Percentiles rank a stretch among this genome's conserved stretches.
phyloP scores from a whole-genome alignment of 53 echinoderm and acorn worm genomes.

The Apostichopus leukothele region DNA sequence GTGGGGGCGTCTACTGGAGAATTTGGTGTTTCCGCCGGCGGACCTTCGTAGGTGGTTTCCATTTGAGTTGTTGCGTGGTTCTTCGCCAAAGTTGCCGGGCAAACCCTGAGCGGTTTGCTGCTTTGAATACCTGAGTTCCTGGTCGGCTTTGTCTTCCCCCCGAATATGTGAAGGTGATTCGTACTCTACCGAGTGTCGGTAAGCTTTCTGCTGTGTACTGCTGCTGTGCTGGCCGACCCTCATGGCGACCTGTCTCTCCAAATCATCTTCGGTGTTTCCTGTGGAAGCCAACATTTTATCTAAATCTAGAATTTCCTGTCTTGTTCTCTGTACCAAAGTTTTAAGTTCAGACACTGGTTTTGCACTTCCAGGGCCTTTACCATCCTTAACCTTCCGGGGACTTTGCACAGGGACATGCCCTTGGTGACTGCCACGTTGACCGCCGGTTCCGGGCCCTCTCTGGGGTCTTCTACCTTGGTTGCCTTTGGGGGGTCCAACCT shows the following conservation, averaged over 20 bases:
- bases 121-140: conserved; percentile 50
- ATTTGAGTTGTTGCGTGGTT: conserved; percentile 90
- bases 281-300: conserved; percentile 86
- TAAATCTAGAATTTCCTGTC: conserved; percentile 77
- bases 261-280: conserved; percentile 13
- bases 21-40: not conserved
- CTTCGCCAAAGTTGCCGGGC: conserved; percentile 43
- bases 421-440: not conserved
- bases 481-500: conserved; percentile 38
- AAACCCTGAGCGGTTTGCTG: not conserved
- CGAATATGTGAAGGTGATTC: conserved; percentile 31
- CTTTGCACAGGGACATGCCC: not conserved
- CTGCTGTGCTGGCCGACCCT: conserved; percentile 26
- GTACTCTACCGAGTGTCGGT: conserved; percentile 26
- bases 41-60: conserved; percentile 67
- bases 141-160: conserved; percentile 43
- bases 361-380: conserved; percentile 71
- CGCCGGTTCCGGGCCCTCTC: conserved; percentile 44
- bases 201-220: conserved; percentile 27
- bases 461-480: conserved; percentile 43
- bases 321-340: conserved; percentile 66
- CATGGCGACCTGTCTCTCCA: not conserved
- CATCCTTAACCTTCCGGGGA: conserved; percentile 24
- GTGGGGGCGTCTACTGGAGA: conserved; percentile 49
- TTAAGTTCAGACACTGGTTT: conserved; percentile 81